A percentile compares a stretch with the other conserved stretches of the same genome.
Evolutionary conservation across 1,140 invertebrate species (phyloP).

Genomic region (Drosophila nebulosa): DNA sequence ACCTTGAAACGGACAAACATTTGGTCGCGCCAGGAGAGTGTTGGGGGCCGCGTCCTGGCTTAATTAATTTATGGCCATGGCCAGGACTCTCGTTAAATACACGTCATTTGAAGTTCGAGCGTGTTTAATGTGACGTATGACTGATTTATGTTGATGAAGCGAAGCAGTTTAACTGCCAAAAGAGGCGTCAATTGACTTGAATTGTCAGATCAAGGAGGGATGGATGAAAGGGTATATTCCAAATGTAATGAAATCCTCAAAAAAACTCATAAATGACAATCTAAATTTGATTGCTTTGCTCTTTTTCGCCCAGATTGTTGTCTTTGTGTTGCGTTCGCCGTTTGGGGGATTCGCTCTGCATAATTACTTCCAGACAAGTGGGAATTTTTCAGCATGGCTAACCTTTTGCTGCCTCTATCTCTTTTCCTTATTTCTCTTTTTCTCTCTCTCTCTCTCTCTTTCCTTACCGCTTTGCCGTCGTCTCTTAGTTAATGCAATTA

Average conservation of each 20-base stretch:
- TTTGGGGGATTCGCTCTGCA: conserved; percentile 41
- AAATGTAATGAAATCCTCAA: not conserved
- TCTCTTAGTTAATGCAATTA: conserved; percentile 53
- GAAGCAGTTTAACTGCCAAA: conserved; percentile 63
- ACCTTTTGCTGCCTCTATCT: conserved; percentile 28
- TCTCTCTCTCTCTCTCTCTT: not conserved
- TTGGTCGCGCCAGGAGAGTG: too few relatives aligned
- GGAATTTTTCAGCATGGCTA: conserved; percentile 55
- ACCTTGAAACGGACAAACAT: conserved; percentile 28
- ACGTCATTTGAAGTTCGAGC: conserved; percentile 70
- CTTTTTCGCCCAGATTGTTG: conserved; percentile 11
- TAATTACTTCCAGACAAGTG: conserved; percentile 74
- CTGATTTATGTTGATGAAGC: conserved; percentile 74
- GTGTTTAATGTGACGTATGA: conserved; percentile 77
- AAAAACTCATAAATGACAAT: conserved; percentile 22
- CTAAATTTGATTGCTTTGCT: conserved; percentile 38
- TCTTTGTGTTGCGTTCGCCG: conserved; percentile 6
- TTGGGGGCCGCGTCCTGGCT: conserved; percentile 22
- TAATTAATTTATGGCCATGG: conserved; percentile 77
- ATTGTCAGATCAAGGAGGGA: conserved; percentile 5
- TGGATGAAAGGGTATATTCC: not conserved
- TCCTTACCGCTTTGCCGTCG: conserved; percentile 11
- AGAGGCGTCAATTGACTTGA: conserved; percentile 59
- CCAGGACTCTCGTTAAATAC: conserved; percentile 40
- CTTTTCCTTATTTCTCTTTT: not conserved